Evolutionary conservation across 2,888 invertebrate species (phyloP).

Genomic region (Dryobota labecula): DNA sequence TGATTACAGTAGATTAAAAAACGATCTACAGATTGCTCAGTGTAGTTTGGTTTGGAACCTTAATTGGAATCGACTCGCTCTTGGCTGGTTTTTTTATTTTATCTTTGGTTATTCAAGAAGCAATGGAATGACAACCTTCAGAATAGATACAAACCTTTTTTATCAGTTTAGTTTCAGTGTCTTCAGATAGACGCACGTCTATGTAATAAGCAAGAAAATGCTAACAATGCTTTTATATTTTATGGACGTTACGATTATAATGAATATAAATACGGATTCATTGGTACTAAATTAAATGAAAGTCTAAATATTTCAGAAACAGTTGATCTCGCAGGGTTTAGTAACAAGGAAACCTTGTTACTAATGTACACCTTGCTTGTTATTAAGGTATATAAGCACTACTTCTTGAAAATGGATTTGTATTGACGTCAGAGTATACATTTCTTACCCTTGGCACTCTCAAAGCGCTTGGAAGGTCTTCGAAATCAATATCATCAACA

Average conservation of each 20-base stretch:
- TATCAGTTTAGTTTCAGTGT: not conserved
- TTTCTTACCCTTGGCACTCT: conserved; percentile 60
- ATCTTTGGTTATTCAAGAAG: conserved; percentile 8
- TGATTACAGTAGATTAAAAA: not conserved
- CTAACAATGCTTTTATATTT: not conserved
- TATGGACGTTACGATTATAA: not conserved
- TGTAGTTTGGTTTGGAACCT: not conserved
- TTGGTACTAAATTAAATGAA: not conserved
- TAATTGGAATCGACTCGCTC: not conserved
- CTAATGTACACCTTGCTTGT: not conserved
- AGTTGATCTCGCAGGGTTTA: not conserved
- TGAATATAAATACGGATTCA: not conserved
- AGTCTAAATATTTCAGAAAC: conserved; percentile 1
- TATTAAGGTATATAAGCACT: conserved; percentile 31
- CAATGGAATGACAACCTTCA: not conserved
- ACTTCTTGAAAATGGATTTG: conserved; percentile 54
- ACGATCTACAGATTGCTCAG: not conserved
- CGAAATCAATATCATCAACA: conserved; percentile 21
- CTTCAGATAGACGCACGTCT: not conserved
- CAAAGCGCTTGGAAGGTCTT: conserved; percentile 41
- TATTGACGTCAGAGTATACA: conserved; percentile 44
- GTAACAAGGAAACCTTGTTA: not conserved
- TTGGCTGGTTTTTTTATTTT: not conserved
- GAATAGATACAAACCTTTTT: not conserved
- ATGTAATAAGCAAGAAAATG: not conserved